phyloP scores from a whole-genome alignment of 2,888 invertebrate species.

The Strigamia maritima region DNA sequence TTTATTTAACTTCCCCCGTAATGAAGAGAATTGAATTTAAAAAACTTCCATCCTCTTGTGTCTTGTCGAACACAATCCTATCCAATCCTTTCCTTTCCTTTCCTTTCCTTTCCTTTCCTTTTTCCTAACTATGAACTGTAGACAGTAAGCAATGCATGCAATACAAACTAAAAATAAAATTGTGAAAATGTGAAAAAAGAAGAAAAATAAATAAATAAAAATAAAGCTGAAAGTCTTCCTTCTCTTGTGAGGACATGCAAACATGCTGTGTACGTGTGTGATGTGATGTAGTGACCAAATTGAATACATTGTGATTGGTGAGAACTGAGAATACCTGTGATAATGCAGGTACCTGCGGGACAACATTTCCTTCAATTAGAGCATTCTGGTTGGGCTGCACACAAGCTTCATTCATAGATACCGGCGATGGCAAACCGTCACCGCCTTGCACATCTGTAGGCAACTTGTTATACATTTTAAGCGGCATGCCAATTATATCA shows the following conservation, averaged over 20 bases:
- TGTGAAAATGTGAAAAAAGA: too few relatives aligned
- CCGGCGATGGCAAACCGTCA: constrained; percentile 21
- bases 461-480: constrained; percentile 25
- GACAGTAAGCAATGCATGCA: too few relatives aligned
- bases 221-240: neutral
- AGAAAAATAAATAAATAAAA: too few relatives aligned
- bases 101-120: too few relatives aligned
- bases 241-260: neutral
- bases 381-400: constrained; percentile 5
- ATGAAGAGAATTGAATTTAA: too few relatives aligned
- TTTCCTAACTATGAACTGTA: too few relatives aligned
- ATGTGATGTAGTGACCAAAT: neutral
- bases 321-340: constrained; percentile 26
- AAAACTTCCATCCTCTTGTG: too few relatives aligned
- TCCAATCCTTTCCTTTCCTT: too few relatives aligned
- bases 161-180: too few relatives aligned
- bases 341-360: constrained; percentile 25
- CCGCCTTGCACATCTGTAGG: constrained; percentile 20
- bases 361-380: constrained; percentile 21
- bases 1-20: too few relatives aligned
- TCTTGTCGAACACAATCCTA: too few relatives aligned
- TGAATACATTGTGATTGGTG: neutral
- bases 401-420: constrained; percentile 5
- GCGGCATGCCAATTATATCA: neutral
- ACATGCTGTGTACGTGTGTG: neutral